These are phyloP conservation scores for Trisateles emortualis DNA, from an alignment of 2,888 invertebrate species.

Conservation along the genomic window DNA sequence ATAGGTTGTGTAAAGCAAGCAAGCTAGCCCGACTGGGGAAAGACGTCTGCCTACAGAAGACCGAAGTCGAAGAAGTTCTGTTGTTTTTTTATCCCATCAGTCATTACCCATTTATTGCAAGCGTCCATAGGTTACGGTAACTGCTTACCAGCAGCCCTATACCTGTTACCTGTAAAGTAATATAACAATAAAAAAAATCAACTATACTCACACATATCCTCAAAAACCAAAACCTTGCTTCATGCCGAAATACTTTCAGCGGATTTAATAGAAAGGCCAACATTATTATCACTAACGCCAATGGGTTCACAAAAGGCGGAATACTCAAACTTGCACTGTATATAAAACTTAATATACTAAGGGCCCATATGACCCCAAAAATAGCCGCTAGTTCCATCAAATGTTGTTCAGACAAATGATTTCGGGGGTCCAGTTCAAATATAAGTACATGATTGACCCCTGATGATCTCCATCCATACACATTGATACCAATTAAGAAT, in stretches of 20 bases:
- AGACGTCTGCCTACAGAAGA: too few relatives aligned
- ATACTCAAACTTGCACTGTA: conserved; percentile 93
- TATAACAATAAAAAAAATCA: conserved; percentile 1
- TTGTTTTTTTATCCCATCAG: too few relatives aligned
- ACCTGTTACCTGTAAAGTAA: too few relatives aligned
- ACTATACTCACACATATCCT: conserved; percentile 92
- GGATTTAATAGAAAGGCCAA: conserved; percentile 96
- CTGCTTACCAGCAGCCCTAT: too few relatives aligned
- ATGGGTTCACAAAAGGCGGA: conserved; percentile 96
- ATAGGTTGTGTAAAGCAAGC: too few relatives aligned
- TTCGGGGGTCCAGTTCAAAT: conserved; percentile 98
- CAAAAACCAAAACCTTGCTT: conserved; percentile 97
- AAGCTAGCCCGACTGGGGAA: too few relatives aligned
- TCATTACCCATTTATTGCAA: too few relatives aligned
- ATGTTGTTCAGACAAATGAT: conserved; percentile 97
- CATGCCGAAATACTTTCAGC: conserved; percentile 95
- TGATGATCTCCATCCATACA: conserved; percentile 98
- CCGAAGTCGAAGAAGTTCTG: too few relatives aligned
- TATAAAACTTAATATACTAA: conserved; percentile 95
- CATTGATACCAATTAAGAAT: conserved; percentile 98
- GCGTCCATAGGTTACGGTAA: too few relatives aligned
- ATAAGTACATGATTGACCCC: conserved; percentile 99
- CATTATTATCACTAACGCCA: conserved; percentile 94
- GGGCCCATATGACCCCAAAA: conserved; percentile 97
- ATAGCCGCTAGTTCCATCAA: conserved; percentile 97